Base-by-base conservation (phyloP, 1,140 invertebrate species). In the Listronotus oregonensis region DNA sequence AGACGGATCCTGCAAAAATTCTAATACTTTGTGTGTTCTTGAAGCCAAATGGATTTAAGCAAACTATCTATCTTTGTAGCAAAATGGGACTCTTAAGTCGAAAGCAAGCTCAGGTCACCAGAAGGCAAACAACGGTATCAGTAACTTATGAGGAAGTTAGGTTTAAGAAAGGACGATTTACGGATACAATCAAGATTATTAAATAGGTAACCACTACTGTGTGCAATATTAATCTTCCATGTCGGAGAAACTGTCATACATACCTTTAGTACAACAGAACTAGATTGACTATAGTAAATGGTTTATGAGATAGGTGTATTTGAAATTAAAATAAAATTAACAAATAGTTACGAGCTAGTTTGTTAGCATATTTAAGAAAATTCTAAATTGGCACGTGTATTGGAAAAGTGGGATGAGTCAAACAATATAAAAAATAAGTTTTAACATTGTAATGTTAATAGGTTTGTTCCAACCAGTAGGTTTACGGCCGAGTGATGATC, bases 131-230 rank as follows among this genome's bases (percentile, higher is more conserved):
- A 63, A 63, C 60, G 60, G 60, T 63, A 63, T 40, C 42, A 10
- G 47, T 52, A 61, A 51, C 34, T 52, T 51, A 51, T 52, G 54
- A 65, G 63, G 54, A 58, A 65, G 63, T 65, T 49, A 15, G 32
- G 52, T 43, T 52, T 34, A 50, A 65, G 55, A 58, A 58, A 65
- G 46, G 46, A 50, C 63, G 63, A 65, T 65, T 65, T 65, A 58
- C 63, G 63, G 40, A 55, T 50, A 65, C 63, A 65, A 65, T 65
- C 63, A 37, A 21, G 63, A 58, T 65, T 65, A 65, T 65, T 65
- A 65, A 65, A 65, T 58, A 57, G 63, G 49, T 34, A 54, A 65
- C 54, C 46, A 65, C 63, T 65, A 58, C 63, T 51, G 63, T 65
- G 63, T 50, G 55, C 63, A 57, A 51, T 65, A 65, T 65, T 65